These are phyloP conservation scores for Lissocephala sabroskyi DNA, from an alignment of 2,888 invertebrate species.

Conservation along the genomic window DNA sequence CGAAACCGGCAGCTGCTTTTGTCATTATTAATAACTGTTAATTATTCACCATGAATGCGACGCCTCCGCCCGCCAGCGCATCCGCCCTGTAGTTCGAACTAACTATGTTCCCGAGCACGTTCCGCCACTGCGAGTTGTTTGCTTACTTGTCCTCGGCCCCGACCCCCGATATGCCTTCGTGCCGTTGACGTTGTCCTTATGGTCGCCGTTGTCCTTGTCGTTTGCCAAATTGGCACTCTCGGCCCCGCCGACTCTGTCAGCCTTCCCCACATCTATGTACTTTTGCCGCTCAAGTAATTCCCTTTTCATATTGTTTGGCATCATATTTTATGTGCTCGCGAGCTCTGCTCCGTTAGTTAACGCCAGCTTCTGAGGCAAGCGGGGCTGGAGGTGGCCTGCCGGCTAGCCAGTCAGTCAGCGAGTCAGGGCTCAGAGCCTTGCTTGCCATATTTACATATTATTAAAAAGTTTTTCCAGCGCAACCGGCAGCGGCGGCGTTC, in stretches of 20 bases:
- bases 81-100: conserved; percentile 1
- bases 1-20: conserved; percentile 61
- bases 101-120: conserved; percentile 42
- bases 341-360: conserved; percentile 45
- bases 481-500: conserved; percentile 7
- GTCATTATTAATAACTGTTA: conserved; percentile 71
- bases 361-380: no score
- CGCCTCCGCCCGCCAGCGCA: background rate
- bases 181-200: background rate
- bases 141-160: conserved; percentile 22
- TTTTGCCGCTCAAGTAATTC: conserved; percentile 42
- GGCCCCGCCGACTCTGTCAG: background rate
- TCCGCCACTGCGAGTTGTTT: conserved; percentile 22
- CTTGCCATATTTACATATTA: conserved; percentile 57
- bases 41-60: conserved; percentile 64
- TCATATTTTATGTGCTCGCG: conserved; percentile 40
- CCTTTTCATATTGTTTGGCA: conserved; percentile 53
- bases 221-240: conserved; percentile 9
- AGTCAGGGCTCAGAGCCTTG: conserved; percentile 2
- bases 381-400: no score
- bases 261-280: conserved; percentile 1
- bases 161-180: background rate
- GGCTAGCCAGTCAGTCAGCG: background rate
- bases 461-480: conserved; percentile 48
- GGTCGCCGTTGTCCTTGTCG: conserved; percentile 4